Evolutionary conservation across 2,797 vertebrate species (phyloP), one percentile per base, ranked within the genome.

Genomic region (Microctenopoma steveboyesi): DNA sequence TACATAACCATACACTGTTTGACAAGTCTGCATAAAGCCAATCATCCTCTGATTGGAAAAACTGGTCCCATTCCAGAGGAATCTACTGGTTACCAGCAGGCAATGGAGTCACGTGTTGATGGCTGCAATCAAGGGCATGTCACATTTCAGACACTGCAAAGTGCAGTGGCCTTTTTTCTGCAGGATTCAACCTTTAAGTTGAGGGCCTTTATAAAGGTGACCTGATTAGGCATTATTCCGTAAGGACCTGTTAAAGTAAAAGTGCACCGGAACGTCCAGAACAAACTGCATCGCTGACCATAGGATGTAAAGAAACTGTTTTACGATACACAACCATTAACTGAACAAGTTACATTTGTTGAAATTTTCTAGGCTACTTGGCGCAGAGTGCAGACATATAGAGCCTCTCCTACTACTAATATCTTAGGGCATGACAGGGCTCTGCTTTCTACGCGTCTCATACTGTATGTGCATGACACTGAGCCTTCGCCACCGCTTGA

Each of bases 401-500:
- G 25, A 27, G 47, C 12, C 60, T 55, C 57, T 30, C 43, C 35
- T 63, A 55, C 57, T 37, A 49, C 79, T 12, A 39, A 13, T 65
- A 59, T 74, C 53, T 60, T 16, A 39, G 67, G 79, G 76, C 3
- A 15, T 67, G 63, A 52, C 55, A 5, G 57, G 65, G 47, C 61
- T 73, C 76, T 57, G 40, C 64, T 65, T 80, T 45, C 78, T 76
- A 73, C 54, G 16, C 18, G 67, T 55, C 72, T 33, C 12, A 2
- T 35, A 3, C 46, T 5, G 12, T 58, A 74, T 37, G n/a, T 66
- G 43, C 60, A 49, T 33, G 85, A 85, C 76, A 78, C 68, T 47
- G 3, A 72, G 69, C 57, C 30, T 61, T 89, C 83, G 78, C 74
- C 82, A 71, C 78, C 42, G 76, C 82, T 86, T 89, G 87, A 88